Conservation (phyloP, 1,140 invertebrate genomes). For the Drosophila paulistorum region DNA sequence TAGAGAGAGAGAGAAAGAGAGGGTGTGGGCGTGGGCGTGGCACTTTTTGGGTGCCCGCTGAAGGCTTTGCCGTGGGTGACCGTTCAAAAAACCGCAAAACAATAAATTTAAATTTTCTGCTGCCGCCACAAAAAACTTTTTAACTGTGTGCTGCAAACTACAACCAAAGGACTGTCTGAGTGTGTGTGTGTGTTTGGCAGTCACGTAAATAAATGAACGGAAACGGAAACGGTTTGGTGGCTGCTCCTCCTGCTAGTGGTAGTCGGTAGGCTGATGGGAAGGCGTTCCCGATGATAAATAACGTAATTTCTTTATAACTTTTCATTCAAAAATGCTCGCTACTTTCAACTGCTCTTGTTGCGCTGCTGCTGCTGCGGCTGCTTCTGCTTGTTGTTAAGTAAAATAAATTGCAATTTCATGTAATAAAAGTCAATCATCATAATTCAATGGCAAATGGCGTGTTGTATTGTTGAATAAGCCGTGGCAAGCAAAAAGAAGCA, state of each 20-base stretch:
- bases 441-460: conserved; percentile 76
- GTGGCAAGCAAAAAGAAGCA: background rate
- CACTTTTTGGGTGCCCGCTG: background rate
- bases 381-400: conserved; percentile 69
- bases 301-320: conserved; percentile 75
- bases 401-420: conserved; percentile 80
- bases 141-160: conserved; percentile 64
- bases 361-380: conserved; percentile 33
- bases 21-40: conserved; percentile 37
- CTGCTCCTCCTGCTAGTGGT: conserved; percentile 15
- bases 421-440: conserved; percentile 82
- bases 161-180: conserved; percentile 34
- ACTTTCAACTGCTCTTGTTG: conserved; percentile 62
- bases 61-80: background rate
- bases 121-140: conserved; percentile 62
- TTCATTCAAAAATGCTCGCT: conserved; percentile 26
- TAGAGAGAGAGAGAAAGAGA: background rate
- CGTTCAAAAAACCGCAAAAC: conserved; percentile 68
- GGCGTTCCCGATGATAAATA: conserved; percentile 70
- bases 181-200: conserved; percentile 64
- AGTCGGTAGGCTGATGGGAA: background rate
- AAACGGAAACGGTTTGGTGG: conserved; percentile 72
- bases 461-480: conserved; percentile 49
- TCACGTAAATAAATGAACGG: conserved; percentile 74
- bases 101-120: conserved; percentile 78